Percentiles rank a stretch among this genome's conserved stretches.
Conservation (phyloP, 2,888 invertebrate species). For the Sepiola atlantica region DNA sequence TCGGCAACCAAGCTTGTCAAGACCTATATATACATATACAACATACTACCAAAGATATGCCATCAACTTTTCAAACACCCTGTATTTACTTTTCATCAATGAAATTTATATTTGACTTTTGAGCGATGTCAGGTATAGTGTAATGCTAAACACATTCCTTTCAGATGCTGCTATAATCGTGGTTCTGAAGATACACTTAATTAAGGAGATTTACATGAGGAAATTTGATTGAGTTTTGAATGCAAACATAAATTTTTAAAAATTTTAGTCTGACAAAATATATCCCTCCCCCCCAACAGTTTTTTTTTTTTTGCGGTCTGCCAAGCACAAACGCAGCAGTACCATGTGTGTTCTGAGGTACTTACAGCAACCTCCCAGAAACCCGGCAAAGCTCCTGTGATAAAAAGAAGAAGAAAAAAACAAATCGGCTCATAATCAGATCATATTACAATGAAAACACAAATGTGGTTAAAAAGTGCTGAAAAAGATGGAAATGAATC, state of each 20-base stretch:
- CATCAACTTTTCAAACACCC: too few species aligned
- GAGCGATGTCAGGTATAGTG: background rate
- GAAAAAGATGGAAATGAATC: background rate
- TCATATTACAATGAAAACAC: background rate
- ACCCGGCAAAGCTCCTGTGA: constrained; percentile 37
- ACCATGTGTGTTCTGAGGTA: background rate
- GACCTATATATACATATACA: too few species aligned
- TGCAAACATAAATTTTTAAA: background rate
- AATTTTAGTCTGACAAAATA: background rate
- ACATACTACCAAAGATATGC: too few species aligned
- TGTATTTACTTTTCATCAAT: too few species aligned
- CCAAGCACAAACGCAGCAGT: constrained; percentile 24
- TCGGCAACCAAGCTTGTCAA: too few species aligned
- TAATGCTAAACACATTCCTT: background rate
- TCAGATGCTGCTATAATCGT: too few species aligned
- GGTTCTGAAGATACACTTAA: too few species aligned
- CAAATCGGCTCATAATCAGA: background rate
- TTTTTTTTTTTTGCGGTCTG: too few species aligned
- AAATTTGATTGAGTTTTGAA: background rate
- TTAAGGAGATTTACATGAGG: background rate
- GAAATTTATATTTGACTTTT: too few species aligned
- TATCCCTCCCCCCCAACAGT: background rate
- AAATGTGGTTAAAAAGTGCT: background rate
- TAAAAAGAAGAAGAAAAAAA: background rate
- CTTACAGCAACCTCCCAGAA: constrained; percentile 45